phyloP scores from a whole-genome alignment of 2,113 vertebrate species.

The Eulemur rufifrons region DNA sequence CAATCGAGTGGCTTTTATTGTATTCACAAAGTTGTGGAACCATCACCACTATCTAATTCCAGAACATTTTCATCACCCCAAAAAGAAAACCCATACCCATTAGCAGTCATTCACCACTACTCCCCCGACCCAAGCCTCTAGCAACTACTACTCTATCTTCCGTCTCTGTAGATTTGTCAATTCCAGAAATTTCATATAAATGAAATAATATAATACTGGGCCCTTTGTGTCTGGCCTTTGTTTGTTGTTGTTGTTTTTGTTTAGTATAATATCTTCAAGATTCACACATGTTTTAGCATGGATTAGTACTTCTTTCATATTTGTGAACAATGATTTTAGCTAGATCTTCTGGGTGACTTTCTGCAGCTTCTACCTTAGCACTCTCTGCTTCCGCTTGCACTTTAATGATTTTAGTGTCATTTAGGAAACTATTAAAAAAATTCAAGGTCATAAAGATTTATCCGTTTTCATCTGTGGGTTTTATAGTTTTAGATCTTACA shows the following conservation, averaged over 20 bases:
- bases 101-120: not conserved
- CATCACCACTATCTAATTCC: not conserved
- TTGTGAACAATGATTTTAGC: not conserved
- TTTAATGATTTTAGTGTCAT: not conserved
- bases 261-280: not conserved
- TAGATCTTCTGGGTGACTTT: not conserved
- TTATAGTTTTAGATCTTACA: not conserved
- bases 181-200: not conserved
- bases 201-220: not conserved
- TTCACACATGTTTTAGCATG: not conserved
- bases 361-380: not conserved
- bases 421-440: not conserved
- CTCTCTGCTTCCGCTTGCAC: not conserved
- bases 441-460: not conserved
- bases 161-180: not conserved
- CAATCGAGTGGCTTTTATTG: not conserved
- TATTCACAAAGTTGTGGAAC: not conserved
- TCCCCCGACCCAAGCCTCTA: not conserved
- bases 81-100: not conserved
- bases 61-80: not conserved
- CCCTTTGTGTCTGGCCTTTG: not conserved
- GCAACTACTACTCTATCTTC: not conserved
- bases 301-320: not conserved
- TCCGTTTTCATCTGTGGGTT: not conserved
- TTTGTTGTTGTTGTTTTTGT: not conserved